Conservation (phyloP, 1,140 invertebrate species). For the Zaprionus ornatus region DNA sequence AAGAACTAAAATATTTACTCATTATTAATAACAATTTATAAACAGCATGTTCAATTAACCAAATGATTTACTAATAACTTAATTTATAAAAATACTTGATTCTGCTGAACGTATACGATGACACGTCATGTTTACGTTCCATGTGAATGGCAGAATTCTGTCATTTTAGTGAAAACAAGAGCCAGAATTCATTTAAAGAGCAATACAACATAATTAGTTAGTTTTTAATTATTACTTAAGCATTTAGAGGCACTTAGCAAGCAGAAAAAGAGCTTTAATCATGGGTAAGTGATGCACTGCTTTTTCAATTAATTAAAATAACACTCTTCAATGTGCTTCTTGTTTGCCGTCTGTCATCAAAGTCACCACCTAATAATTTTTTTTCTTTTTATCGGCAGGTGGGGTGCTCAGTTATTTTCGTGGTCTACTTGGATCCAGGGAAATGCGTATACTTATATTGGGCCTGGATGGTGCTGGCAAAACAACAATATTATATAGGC, state of each 20-base stretch:
- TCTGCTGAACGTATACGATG: constrained; percentile 60
- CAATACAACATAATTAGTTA: constrained; percentile 63
- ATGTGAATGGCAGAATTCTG: constrained; percentile 61
- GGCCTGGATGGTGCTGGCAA: constrained; percentile 99
- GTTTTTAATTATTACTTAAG: constrained; percentile 53
- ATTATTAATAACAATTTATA: not conserved
- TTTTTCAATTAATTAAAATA: not conserved
- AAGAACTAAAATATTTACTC: not conserved
- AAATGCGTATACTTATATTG: constrained; percentile 99
- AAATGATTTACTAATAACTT: not conserved
- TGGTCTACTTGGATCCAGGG: constrained; percentile 94
- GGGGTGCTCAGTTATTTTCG: constrained; percentile 98
- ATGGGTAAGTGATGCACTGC: constrained; percentile 58
- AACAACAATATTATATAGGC: constrained; percentile 98
- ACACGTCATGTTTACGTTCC: constrained; percentile 72
- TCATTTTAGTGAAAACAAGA: constrained; percentile 78
- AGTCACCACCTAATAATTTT: constrained; percentile 51
- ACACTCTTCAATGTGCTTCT: constrained; percentile 6
- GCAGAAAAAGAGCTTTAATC: constrained; percentile 54
- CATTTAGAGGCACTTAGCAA: constrained; percentile 73
- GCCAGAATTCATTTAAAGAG: constrained; percentile 52
- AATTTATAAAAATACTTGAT: constrained; percentile 12
- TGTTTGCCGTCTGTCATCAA: constrained; percentile 51
- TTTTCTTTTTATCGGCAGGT: constrained; percentile 86
- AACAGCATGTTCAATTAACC: not conserved